Evolutionary conservation across 2,888 invertebrate genomes (phyloP).

Genomic region (Plutella xylostella): DNA sequence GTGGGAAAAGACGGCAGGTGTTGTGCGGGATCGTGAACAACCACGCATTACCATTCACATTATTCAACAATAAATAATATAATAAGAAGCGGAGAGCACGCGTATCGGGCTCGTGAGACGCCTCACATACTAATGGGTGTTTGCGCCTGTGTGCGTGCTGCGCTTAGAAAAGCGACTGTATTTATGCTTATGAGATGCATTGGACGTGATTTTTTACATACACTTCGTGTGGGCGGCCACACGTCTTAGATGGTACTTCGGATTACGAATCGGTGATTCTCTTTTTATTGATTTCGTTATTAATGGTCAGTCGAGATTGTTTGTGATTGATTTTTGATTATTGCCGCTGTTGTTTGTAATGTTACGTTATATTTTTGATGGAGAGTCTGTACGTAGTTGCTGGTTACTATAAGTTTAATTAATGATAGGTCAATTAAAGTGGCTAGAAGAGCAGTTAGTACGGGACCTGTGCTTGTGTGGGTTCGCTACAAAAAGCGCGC

Average conservation of each 20-base stretch:
- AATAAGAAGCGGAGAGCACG: slow-evolving; percentile 69
- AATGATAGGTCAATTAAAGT: background rate
- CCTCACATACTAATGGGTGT: slow-evolving; percentile 55
- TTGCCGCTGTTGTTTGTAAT: too few species aligned
- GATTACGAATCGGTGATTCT: slow-evolving; percentile 57
- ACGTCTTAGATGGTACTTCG: slow-evolving; percentile 49
- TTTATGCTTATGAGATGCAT: slow-evolving; percentile 17
- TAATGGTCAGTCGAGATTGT: too few species aligned
- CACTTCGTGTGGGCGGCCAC: slow-evolving; percentile 60
- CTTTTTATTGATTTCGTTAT: slow-evolving; percentile 33
- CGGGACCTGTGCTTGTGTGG: background rate
- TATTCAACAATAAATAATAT: slow-evolving; percentile 71
- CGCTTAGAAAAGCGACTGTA: background rate
- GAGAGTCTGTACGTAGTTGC: too few species aligned
- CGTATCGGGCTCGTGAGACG: slow-evolving; percentile 43
- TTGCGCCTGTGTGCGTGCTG: slow-evolving; percentile 34
- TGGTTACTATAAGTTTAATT: too few species aligned
- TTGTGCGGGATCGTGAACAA: slow-evolving; percentile 71
- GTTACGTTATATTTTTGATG: too few species aligned
- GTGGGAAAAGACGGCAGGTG: slow-evolving; percentile 74
- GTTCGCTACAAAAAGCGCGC: background rate
- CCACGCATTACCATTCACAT: slow-evolving; percentile 70
- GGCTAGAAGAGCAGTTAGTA: background rate
- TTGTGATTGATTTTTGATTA: too few species aligned
- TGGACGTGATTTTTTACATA: slow-evolving; percentile 42